Conservation (phyloP, 1,140 invertebrate genomes). For the Diprion similis region DNA sequence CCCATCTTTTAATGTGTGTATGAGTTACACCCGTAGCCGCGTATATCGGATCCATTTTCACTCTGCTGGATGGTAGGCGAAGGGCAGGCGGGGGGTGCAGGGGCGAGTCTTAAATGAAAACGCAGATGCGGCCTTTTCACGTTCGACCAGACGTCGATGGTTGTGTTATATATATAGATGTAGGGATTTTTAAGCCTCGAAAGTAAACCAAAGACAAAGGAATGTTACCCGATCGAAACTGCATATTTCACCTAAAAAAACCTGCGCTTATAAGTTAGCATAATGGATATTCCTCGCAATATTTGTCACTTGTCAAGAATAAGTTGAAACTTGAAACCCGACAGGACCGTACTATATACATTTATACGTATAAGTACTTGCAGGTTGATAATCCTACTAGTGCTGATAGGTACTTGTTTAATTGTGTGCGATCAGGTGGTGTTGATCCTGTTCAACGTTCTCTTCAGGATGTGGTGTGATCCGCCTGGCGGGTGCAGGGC, state of each 20-base stretch:
- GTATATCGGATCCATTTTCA: neutral
- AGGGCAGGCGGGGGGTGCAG: neutral
- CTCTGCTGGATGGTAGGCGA: neutral
- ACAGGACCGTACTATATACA: neutral
- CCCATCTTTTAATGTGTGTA: neutral
- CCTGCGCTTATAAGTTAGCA: too few relatives aligned
- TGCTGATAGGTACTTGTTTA: conserved; percentile 1
- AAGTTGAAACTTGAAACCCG: too few relatives aligned
- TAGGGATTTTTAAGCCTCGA: neutral
- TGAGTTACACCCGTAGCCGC: neutral
- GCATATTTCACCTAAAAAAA: too few relatives aligned
- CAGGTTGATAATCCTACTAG: neutral
- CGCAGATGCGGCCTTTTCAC: neutral
- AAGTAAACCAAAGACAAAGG: neutral
- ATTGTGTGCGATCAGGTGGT: conserved; percentile 12
- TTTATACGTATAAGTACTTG: neutral
- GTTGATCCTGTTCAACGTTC: neutral
- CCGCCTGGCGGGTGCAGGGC: conserved; percentile 1
- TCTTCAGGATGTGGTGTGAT: conserved; percentile 11
- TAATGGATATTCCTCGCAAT: neutral
- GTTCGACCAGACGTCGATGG: neutral
- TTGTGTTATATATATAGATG: neutral
- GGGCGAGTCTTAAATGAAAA: neutral
- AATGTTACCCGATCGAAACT: too few relatives aligned
- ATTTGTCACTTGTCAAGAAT: neutral